Conservation (phyloP, 2,888 invertebrate genomes). For the Stramonita haemastoma region DNA sequence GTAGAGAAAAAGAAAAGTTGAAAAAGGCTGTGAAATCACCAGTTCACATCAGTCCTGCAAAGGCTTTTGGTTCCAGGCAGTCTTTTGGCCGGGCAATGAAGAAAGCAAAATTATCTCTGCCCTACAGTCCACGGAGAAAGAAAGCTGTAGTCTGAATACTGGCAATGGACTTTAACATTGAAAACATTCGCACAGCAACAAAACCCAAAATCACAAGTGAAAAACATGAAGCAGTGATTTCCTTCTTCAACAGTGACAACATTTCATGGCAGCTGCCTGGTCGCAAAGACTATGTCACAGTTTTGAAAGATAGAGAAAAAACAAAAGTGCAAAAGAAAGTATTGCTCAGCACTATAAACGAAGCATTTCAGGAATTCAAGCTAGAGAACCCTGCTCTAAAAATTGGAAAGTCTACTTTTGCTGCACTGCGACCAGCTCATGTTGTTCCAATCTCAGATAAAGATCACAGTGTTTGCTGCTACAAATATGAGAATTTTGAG, state of each 20-base stretch:
- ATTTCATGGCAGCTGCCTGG: constrained; percentile 7
- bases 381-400: background rate
- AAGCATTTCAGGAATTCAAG: constrained; percentile 12
- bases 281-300: constrained; percentile 14
- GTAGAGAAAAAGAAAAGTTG: constrained; percentile 1
- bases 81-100: constrained; percentile 6
- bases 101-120: background rate
- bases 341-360: background rate
- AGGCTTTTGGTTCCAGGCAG: constrained; percentile 6
- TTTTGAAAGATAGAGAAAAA: constrained; percentile 7
- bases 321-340: constrained; percentile 15
- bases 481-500: constrained; percentile 12
- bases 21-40: constrained; percentile 10
- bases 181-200: background rate
- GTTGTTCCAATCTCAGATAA: background rate
- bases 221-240: constrained; percentile 8
- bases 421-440: constrained; percentile 10
- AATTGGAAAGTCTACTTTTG: constrained; percentile 10
- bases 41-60: background rate
- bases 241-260: constrained; percentile 14
- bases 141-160: background rate
- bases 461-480: constrained; percentile 7
- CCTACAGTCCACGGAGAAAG: background rate
- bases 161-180: background rate
- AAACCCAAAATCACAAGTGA: constrained; percentile 3